Conservation (phyloP, 2,888 invertebrate genomes). For the Endomychus coccineus region DNA sequence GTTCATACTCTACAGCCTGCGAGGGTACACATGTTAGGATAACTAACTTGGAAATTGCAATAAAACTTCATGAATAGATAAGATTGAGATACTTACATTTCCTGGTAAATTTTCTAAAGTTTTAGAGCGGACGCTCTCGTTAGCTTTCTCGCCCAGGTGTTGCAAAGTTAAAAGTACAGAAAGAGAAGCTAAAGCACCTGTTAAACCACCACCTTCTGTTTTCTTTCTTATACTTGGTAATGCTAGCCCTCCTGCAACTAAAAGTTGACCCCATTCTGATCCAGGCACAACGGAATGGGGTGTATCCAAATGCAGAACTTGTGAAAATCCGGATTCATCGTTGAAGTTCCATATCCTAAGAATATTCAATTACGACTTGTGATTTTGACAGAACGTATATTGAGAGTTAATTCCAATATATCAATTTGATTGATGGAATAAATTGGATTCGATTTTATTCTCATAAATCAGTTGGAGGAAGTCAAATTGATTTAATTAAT, state of each 20-base stretch:
- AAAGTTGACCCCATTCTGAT: conserved; percentile 54
- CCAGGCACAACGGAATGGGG: conserved; percentile 59
- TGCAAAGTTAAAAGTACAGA: conserved; percentile 52
- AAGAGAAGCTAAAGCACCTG: conserved; percentile 52
- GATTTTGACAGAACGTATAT: no score
- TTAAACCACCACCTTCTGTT: conserved; percentile 35
- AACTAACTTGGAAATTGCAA: no score
- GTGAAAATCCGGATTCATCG: conserved; percentile 62
- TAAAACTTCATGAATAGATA: no score
- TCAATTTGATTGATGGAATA: no score
- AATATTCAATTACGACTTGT: background rate
- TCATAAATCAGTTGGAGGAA: no score
- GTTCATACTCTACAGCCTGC: no score
- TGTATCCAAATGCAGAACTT: conserved; percentile 57
- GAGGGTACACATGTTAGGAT: no score
- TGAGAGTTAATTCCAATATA: no score
- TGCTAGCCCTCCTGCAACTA: conserved; percentile 56
- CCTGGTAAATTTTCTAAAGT: conserved; percentile 50
- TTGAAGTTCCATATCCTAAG: conserved; percentile 62
- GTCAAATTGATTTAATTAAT: no score
- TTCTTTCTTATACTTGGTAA: conserved; percentile 40
- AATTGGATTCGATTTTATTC: no score
- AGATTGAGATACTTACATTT: conserved; percentile 40
- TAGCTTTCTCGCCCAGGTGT: conserved; percentile 42
- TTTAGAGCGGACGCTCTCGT: conserved; percentile 47